Evolutionary conservation across 2,113 vertebrate genomes (phyloP), one percentile per base, ranked within the genome.

Genomic region (Mohoua ochrocephala): DNA sequence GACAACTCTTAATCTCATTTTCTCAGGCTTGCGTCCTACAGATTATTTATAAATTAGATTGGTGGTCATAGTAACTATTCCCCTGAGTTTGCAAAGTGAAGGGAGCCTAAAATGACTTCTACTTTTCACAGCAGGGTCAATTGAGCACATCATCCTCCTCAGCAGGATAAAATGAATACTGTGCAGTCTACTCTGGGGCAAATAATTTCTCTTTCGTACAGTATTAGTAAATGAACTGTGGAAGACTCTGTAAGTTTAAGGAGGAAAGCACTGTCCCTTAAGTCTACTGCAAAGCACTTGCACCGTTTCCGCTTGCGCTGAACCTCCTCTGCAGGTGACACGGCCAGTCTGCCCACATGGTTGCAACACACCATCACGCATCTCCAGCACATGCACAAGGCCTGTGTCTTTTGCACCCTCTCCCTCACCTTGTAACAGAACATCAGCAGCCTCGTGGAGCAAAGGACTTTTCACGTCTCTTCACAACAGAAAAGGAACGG

Each of bases 41-140:
- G 63, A 94, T 91, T 88, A 87, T 96, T 96, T 95, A 92, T 94
- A 78, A 96, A 78, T 91, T 78, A 80, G 74, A 59, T 75, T 75
- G 75, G 87, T 94, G 93, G 84, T 80, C 86, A 96, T 70, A 95
- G 88, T 89, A 84, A 91, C 89, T 91, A 91, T 89, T 96, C 79
- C 76, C 84, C 54, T 71, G 76, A 95, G 86, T 87, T 71, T 89
- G 53, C 71, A 91, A 94, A 87, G 84, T 77, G 89, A 84, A 91
- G 89, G 42, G 39, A 89, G 77, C 39, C 84, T 89, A 84, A 85
- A 97, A 80, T 71, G 93, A 95, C 82, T 94, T 91, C 85, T 84
- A 44, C 90, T 95, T 95, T 96, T 95, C 93, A 92, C 89, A 95
- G 91, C 84, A 91, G 91, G 80, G 88, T 91, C 94, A 89, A 84